Percentiles rank a stretch among this genome's conserved stretches.
Conservation (phyloP, 2,113 vertebrate species). For the Labeo rohita region DNA sequence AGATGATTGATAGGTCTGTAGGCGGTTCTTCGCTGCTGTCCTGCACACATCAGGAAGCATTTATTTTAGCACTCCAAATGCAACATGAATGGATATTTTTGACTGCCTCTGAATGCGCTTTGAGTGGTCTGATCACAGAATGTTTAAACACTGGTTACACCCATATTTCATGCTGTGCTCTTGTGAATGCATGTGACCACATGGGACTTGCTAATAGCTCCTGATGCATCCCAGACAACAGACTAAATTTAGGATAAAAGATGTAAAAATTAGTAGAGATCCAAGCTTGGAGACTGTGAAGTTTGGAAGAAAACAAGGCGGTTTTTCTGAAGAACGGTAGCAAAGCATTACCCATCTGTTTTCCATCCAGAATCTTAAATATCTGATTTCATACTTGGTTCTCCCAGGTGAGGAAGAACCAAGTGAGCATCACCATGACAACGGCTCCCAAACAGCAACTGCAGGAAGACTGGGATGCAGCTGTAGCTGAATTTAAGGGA, state of each 20-base stretch:
- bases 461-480: neutral
- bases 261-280: neutral
- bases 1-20: neutral
- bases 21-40: neutral
- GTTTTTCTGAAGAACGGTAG: neutral
- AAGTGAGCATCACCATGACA: slow-evolving; percentile 29
- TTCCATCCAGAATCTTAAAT: slow-evolving; percentile 8
- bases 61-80: neutral
- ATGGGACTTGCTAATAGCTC: neutral
- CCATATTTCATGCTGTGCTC: neutral
- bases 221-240: neutral
- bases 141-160: neutral
- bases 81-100: neutral
- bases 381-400: slow-evolving; percentile 26
- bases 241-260: neutral
- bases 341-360: neutral
- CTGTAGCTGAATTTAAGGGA: neutral
- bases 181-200: neutral
- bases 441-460: slow-evolving; percentile 21
- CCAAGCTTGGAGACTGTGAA: too few relatives aligned
- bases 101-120: neutral
- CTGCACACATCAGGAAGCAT: neutral
- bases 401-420: slow-evolving; percentile 25
- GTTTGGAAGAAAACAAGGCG: neutral
- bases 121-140: neutral